Base-by-base conservation (phyloP, 1,140 invertebrate species). In the Drosophila prosaltans region DNA sequence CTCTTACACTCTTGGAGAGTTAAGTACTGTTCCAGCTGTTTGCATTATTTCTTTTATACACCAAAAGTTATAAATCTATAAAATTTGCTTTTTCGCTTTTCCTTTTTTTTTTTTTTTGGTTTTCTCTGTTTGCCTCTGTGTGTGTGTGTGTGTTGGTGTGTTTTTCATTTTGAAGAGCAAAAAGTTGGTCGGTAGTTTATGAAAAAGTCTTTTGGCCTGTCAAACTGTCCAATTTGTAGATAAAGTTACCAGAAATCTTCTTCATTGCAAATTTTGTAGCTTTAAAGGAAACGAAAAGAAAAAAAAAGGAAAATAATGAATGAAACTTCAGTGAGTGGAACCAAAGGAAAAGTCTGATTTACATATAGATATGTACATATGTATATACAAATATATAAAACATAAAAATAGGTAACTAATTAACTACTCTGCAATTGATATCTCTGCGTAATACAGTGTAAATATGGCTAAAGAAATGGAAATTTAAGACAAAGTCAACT, bases 201-300 rank as follows among this genome's bases (percentile, higher is more conserved):
- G 62, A 64, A 64, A 32, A 64, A 64, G 62, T 54, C 62, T 64
- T 51, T 64, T 51, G 45, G 6, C 45, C 62, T 64, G 62, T 64
- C 62, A 64, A 64, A 64, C 41, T 64, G 62, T 64, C 62, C 45
- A 54, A 64, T 51, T 64, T 64, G 62, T 64, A 64, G 62, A 64
- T 64, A 64, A 64, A 64, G 62, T 64, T 64, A n/a, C 57, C 57
- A 32, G 4, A 32, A 32, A 11, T 21, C 55, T 58, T 21, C 30
- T 21, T 36, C 55, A 10, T 39, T 39, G 30, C 9, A 59, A 32
- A 39, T 39, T 39, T 48, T 39, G 16, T 30, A 36, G 45, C 45
- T 51, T 51, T 51, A 51, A 51, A 51, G 21, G 21, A 51, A 9
- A 51, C 45, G 45, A 24, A 51, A 51, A 30, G 4, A 4, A 30